These are phyloP conservation scores for Norana najaformis DNA, from an alignment of 2,888 invertebrate genomes.

Conservation along the genomic window DNA sequence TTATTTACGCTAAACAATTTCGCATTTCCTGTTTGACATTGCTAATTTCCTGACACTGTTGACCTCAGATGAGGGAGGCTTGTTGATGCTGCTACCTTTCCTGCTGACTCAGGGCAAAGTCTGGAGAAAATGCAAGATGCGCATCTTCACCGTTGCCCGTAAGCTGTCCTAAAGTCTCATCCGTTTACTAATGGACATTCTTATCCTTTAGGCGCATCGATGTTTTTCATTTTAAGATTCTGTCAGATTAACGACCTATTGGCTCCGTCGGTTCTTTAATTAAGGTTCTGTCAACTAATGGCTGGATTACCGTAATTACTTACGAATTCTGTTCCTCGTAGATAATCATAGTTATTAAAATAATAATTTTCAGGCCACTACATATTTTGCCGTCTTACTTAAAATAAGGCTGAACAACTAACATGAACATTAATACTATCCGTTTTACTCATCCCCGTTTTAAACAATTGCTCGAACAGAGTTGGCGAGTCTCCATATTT, in stretches of 20 bases:
- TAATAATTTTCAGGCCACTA: background rate
- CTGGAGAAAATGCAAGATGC: slow-evolving; percentile 97
- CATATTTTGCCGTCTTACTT: background rate
- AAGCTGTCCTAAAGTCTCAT: slow-evolving; percentile 39
- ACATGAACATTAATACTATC: background rate
- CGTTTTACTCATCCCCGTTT: too few species aligned
- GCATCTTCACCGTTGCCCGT: slow-evolving; percentile 97
- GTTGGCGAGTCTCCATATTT: too few species aligned
- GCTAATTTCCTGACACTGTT: background rate
- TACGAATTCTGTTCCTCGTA: background rate
- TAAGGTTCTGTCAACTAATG: too few species aligned
- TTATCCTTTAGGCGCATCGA: background rate
- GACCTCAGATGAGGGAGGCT: slow-evolving; percentile 81
- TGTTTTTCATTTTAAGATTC: background rate
- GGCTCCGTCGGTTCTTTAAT: too few species aligned
- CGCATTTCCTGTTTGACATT: background rate
- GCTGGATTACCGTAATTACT: too few species aligned
- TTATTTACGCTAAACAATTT: background rate
- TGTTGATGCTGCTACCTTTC: slow-evolving; percentile 95
- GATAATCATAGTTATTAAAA: too few species aligned
- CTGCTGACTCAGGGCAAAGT: slow-evolving; percentile 68
- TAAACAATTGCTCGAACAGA: too few species aligned
- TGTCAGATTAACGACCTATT: too few species aligned
- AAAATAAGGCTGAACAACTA: background rate
- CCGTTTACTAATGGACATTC: background rate